Base-by-base conservation (phyloP, 2,797 vertebrate genomes). In the Mormyrops attenuatus region DNA sequence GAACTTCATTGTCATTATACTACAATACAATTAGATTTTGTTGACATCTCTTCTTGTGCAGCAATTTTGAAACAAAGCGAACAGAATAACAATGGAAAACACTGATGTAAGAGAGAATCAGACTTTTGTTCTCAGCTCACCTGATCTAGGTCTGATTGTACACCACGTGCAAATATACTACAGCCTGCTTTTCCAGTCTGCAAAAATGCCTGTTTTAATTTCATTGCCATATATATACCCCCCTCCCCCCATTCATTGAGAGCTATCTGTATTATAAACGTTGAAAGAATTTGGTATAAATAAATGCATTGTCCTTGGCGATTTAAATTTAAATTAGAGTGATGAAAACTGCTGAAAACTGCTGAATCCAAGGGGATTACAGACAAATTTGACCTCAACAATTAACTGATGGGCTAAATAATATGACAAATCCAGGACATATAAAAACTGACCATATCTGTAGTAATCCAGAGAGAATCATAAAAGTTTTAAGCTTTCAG, bases 311-410 rank as follows among this genome's bases (percentile, higher is more conserved):
- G 73, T 80, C 38, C 73, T 80, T 80, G 73, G 69, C 0, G 17
- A 80, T 80, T 80, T 80, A 41, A 80, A 80, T 80, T 80, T 80
- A 44, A 44, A 80, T 80, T 44, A 80, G 73, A 44, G 73, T 80
- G 38, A 41, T 80, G 73, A 41, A 80, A 80, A 77, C 38, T 41
- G 73, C 73, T 41, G 73, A 20, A 69, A 34, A 69, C 15, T 30
- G 66, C 26, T 30, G 26, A 30, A 30, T 30, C 30, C 34, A 69
- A 44, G 38, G 38, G 38, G 73, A 80, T 80, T n/a, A 80, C 73
- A 80, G 73, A 41, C 38, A 44, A 80, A 80, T 80, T 80, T 80
- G 38, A 80, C 73, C 73, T 44, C 17, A 80, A n/a, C 73, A 80
- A 44, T 80, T 80, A 80, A 80, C 73, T 80, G 73, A 80, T 41